Percentiles rank a stretch among this genome's conserved stretches.
Conservation (phyloP, 2,888 invertebrate species). For the Campoplex capitator region DNA sequence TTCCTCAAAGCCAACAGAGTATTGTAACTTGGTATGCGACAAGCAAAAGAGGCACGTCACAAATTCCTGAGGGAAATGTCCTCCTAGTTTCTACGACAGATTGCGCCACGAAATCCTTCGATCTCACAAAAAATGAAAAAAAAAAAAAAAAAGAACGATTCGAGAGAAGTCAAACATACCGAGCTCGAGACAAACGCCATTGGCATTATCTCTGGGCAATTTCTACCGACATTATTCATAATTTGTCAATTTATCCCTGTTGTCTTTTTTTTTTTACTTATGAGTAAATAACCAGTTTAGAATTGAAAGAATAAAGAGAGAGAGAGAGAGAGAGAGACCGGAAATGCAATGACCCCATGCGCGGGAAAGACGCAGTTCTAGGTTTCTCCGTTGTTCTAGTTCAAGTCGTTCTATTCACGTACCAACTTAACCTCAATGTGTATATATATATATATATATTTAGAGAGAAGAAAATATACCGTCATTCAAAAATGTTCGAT, state of each 20-base stretch:
- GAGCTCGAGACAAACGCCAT: not conserved
- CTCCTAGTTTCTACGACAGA: conserved; percentile 50
- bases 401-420: conserved; percentile 34
- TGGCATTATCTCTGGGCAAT: not conserved
- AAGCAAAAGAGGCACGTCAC: not conserved
- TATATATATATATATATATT: not conserved
- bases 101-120: conserved; percentile 53
- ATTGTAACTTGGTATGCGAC: conserved; percentile 34
- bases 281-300: not conserved
- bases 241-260: not conserved
- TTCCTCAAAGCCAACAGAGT: conserved; percentile 7
- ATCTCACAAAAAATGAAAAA: not conserved
- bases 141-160: not conserved
- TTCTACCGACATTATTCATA: conserved; percentile 3
- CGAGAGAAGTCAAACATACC: not conserved
- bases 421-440: conserved; percentile 15
- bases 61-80: conserved; percentile 43
- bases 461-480: not conserved
- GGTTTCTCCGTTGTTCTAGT: conserved; percentile 55
- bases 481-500: not conserved
- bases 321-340: conserved; percentile 34
- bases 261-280: conserved; percentile 18
- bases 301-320: not conserved
- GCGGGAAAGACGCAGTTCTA: conserved; percentile 50
- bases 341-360: conserved; percentile 59